These are phyloP conservation scores for Tethea ocularis DNA, from an alignment of 2,888 invertebrate species.

Conservation along the genomic window DNA sequence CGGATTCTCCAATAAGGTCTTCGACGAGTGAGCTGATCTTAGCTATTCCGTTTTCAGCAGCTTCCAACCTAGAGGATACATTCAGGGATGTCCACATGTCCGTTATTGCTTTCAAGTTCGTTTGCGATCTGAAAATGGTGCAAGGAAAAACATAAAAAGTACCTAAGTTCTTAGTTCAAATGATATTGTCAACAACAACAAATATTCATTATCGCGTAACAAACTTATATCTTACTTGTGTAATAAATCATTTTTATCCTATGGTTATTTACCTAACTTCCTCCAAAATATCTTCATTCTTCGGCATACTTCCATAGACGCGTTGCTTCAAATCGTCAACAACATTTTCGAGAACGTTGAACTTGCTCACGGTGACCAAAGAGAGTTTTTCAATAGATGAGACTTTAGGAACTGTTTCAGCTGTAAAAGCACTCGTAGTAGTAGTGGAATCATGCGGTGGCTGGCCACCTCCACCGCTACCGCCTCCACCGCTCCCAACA, in stretches of 20 bases:
- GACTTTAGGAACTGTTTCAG: conserved; percentile 6
- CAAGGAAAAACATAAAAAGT: background rate
- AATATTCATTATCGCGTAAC: background rate
- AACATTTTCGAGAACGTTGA: conserved; percentile 61
- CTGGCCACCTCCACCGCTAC: background rate
- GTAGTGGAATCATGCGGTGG: background rate
- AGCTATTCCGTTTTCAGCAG: conserved; percentile 83
- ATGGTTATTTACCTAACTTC: conserved; percentile 62
- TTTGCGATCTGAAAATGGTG: conserved; percentile 62
- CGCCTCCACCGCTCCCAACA: background rate
- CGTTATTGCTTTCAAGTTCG: conserved; percentile 75
- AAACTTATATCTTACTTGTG: background rate
- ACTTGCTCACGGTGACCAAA: conserved; percentile 74
- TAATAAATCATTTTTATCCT: background rate
- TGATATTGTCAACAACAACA: no score
- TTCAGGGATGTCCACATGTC: conserved; percentile 87
- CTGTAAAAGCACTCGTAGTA: conserved; percentile 10
- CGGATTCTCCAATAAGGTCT: conserved; percentile 76
- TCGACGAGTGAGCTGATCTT: conserved; percentile 85
- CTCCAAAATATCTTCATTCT: conserved; percentile 68
- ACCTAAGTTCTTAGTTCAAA: background rate
- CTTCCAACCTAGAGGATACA: conserved; percentile 86
- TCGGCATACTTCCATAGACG: conserved; percentile 71
- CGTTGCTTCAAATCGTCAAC: conserved; percentile 68
- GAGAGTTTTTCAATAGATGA: conserved; percentile 60